A percentile compares a stretch with the other conserved stretches of the same genome.
phyloP scores from a whole-genome alignment of 2,888 invertebrate genomes.

The Drosophila kanekoi region DNA sequence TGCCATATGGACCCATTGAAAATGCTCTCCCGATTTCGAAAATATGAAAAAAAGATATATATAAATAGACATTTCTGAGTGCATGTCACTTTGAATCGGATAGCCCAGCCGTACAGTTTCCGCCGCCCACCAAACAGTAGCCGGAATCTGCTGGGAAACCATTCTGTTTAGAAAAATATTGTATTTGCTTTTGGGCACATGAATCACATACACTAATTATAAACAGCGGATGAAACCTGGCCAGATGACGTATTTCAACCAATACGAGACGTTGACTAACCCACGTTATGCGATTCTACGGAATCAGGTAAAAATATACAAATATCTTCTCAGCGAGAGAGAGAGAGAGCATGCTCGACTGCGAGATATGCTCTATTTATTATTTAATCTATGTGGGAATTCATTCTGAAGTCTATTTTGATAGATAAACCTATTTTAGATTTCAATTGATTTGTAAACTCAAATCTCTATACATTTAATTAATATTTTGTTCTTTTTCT shows the following conservation, averaged over 20 bases:
- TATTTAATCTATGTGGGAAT: no score
- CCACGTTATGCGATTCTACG: slow-evolving; percentile 8
- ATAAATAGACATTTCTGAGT: slow-evolving; percentile 46
- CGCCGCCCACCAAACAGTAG: slow-evolving; percentile 28
- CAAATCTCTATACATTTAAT: not conserved
- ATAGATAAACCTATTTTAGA: no score
- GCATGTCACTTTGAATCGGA: slow-evolving; percentile 56
- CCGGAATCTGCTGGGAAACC: slow-evolving; percentile 34
- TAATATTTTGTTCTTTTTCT: not conserved
- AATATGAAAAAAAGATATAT: slow-evolving; percentile 11
- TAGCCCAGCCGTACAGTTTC: slow-evolving; percentile 28
- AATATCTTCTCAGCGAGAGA: slow-evolving; percentile 1
- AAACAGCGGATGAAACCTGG: slow-evolving; percentile 2
- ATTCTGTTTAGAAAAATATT: slow-evolving; percentile 19
- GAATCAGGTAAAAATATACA: slow-evolving; percentile 23
- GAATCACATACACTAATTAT: slow-evolving; percentile 60
- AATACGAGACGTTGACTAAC: slow-evolving; percentile 47
- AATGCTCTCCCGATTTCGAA: slow-evolving; percentile 12
- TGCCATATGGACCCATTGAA: no score
- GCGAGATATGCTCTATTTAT: not conserved
- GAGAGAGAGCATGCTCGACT: not conserved
- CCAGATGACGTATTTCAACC: slow-evolving; percentile 57
- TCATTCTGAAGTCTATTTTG: no score
- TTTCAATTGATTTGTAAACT: not conserved
- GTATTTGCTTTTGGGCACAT: slow-evolving; percentile 24